phyloP scores from a whole-genome alignment of 2,888 invertebrate genomes.

The Patella ulyssiponensis region DNA sequence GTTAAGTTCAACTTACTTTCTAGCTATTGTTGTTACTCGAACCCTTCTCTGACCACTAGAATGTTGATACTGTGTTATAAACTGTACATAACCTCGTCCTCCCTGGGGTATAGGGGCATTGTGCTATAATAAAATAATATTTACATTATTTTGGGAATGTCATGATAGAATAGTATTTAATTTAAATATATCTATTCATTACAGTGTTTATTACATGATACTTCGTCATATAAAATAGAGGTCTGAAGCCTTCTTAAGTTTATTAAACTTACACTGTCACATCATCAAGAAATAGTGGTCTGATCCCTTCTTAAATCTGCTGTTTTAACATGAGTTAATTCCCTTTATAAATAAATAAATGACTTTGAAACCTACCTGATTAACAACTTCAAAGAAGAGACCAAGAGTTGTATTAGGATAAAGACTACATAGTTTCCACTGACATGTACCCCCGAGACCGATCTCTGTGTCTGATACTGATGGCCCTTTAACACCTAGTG shows the following conservation, averaged over 20 bases:
- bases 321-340: too few relatives aligned
- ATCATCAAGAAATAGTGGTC: too few relatives aligned
- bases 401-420: slow-evolving; percentile 93
- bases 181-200: too few relatives aligned
- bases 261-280: too few relatives aligned
- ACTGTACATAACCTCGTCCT: slow-evolving; percentile 96
- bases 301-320: too few relatives aligned
- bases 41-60: slow-evolving; percentile 95
- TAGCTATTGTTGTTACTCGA: slow-evolving; percentile 95
- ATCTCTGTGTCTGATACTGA: slow-evolving; percentile 97
- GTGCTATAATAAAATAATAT: slow-evolving; percentile 78
- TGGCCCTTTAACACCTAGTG: slow-evolving; percentile 90
- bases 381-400: slow-evolving; percentile 92
- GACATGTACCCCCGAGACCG: slow-evolving; percentile 96
- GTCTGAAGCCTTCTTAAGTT: too few relatives aligned
- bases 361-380: slow-evolving; percentile 58
- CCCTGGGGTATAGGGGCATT: slow-evolving; percentile 95
- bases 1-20: slow-evolving; percentile 79
- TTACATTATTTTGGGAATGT: too few relatives aligned
- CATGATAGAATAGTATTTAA: too few relatives aligned
- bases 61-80: slow-evolving; percentile 98
- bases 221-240: too few relatives aligned
- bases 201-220: too few relatives aligned
- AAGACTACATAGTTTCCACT: slow-evolving; percentile 98
- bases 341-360: too few relatives aligned